Conservation (phyloP, 2,113 vertebrate genomes). For the Triplophysa dalaica region DNA sequence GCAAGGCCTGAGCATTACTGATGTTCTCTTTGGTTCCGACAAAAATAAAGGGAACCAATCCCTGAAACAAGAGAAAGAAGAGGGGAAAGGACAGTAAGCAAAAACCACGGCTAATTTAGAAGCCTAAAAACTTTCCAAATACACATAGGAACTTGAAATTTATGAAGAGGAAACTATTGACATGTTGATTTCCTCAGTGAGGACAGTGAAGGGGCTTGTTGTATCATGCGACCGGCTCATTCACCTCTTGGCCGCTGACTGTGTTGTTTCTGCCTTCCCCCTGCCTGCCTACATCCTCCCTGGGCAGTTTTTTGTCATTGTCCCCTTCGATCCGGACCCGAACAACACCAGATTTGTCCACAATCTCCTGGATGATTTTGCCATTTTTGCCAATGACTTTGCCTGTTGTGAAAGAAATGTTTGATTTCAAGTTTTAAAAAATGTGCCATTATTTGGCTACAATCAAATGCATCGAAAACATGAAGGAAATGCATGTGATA, state of each 20-base stretch:
- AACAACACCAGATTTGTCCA: slow-evolving; percentile 92
- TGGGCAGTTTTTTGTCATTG: slow-evolving; percentile 87
- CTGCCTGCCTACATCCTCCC: slow-evolving; percentile 82
- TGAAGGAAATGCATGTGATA: too few species aligned
- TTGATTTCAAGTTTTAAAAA: neutral
- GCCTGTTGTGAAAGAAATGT: slow-evolving; percentile 66
- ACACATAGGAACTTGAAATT: too few species aligned
- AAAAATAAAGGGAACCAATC: slow-evolving; percentile 91
- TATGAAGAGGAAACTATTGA: neutral
- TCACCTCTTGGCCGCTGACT: slow-evolving; percentile 73
- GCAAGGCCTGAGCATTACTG: slow-evolving; percentile 87
- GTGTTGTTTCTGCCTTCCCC: slow-evolving; percentile 70
- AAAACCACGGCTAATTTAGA: too few species aligned
- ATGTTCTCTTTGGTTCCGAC: slow-evolving; percentile 93
- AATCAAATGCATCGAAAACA: neutral
- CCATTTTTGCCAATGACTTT: slow-evolving; percentile 94
- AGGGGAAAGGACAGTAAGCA: neutral
- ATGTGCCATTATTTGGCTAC: neutral
- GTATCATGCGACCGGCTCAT: slow-evolving; percentile 56
- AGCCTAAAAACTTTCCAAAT: too few species aligned
- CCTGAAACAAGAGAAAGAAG: slow-evolving; percentile 67
- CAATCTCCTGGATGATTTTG: slow-evolving; percentile 93
- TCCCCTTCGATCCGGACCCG: slow-evolving; percentile 90
- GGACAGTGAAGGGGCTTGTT: slow-evolving; percentile 1
- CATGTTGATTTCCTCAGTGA: slow-evolving; percentile 4